Evolutionary conservation across 2,113 vertebrate species (phyloP).

Genomic region (Notechis scutatus): DNA sequence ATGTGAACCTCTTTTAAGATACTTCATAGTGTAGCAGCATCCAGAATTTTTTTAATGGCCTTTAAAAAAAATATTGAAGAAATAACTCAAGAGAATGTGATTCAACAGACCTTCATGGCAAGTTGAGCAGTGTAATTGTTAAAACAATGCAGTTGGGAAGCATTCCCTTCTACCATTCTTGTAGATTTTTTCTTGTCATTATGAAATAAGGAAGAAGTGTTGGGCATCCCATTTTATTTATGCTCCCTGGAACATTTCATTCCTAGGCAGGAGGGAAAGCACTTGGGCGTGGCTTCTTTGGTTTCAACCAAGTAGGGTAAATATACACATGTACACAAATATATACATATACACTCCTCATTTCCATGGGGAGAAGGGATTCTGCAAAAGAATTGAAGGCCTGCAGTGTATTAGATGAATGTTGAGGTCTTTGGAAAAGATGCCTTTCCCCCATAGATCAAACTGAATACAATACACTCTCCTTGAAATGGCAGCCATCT

Average conservation of each 20-base stretch:
- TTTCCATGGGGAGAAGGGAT: background rate
- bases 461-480: background rate
- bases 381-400: background rate
- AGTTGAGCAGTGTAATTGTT: background rate
- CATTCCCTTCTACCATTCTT: background rate
- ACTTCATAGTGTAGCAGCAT: background rate
- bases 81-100: background rate
- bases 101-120: background rate
- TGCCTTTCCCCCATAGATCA: background rate
- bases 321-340: background rate
- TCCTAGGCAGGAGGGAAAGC: background rate
- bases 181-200: background rate
- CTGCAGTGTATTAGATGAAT: background rate
- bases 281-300: background rate
- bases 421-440: background rate
- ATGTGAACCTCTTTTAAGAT: background rate
- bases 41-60: background rate
- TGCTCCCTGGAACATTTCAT: background rate
- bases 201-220: background rate
- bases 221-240: background rate
- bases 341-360: too few species aligned
- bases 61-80: background rate
- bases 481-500: background rate
- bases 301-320: background rate
- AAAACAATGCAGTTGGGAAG: background rate